Percentiles rank a stretch among this genome's conserved stretches.
Conservation (phyloP, 2,888 invertebrate genomes). For the Caenorhabditis sinica region DNA sequence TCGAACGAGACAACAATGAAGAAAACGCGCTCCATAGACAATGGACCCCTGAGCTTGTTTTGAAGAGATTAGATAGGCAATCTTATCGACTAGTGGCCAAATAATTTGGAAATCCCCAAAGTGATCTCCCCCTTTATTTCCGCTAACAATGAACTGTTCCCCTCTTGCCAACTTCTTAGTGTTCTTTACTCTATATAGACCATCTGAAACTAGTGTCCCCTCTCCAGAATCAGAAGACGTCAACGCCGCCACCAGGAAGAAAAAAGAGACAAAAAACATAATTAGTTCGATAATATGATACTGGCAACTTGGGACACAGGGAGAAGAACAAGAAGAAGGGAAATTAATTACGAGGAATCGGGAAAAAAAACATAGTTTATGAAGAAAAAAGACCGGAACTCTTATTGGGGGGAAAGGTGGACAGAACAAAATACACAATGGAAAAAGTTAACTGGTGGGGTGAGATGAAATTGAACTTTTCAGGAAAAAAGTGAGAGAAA, state of each 20-base stretch:
- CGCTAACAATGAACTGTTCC: no score
- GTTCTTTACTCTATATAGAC: slow-evolving; percentile 8
- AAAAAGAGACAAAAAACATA: slow-evolving; percentile 36
- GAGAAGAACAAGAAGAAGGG: slow-evolving; percentile 10
- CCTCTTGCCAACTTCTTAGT: neutral
- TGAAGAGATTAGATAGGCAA: no score
- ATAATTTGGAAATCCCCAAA: no score
- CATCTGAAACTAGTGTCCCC: neutral
- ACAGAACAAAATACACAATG: no score
- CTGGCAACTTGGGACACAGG: slow-evolving; percentile 45
- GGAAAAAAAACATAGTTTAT: slow-evolving; percentile 5
- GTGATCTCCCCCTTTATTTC: no score
- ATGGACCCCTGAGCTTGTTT: no score
- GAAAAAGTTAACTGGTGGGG: neutral
- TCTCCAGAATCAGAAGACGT: neutral
- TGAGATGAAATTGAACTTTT: neutral
- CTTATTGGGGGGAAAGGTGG: neutral
- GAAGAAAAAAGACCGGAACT: slow-evolving; percentile 48
- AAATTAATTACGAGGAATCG: slow-evolving; percentile 44
- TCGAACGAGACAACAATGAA: no score
- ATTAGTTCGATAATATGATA: slow-evolving; percentile 62
- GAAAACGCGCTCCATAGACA: no score
- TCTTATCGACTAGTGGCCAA: no score
- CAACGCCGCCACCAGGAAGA: slow-evolving; percentile 18
- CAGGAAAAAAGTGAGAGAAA: no score